Base-by-base conservation (phyloP, 2,797 vertebrate genomes). In the Rhadinocentrus ornatus region DNA sequence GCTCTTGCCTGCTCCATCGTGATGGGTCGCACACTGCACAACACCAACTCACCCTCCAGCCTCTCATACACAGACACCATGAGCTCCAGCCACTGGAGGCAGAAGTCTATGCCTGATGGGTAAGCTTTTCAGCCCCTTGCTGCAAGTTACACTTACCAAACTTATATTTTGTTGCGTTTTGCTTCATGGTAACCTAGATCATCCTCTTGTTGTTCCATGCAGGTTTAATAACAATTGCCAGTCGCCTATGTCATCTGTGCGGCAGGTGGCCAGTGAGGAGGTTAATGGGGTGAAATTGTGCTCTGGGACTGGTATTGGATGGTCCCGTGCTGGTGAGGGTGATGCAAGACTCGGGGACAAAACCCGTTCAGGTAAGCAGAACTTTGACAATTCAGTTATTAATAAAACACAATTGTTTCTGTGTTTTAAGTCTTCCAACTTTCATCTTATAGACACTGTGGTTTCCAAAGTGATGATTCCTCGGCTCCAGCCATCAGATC, bases 21-120 rank as follows among this genome's bases (percentile, higher is more conserved):
- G 69, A 95, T 98, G 89, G 96, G 96, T 4, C 94, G 96, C 80
- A 95, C 97, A 0, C 91, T 96, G 56, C 96, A 96, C 73, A 96
- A 95, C 79, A 95, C 96, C 3, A 97, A 95, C 88, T 96, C 96
- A 76, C 96, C 96, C 15, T 94, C 95, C 90, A 95, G 90, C 85
- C 84, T 96, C 13, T 94, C 96, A 29, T 97, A 96, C 70, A 94
- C 95, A 2, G 97, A 97, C 50, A 92, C 94, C 77, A 92, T 91
- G 78, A 91, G 90, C 74, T 94, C 96, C 85, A 93, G 90, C 1
- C 96, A 96, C 86, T 95, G 93, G 93, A 96, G 96, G 79, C 97
- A 98, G 81, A 98, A 97, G 87, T 96, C 97, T 55, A 94, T 95
- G 94, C 96, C 96, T 29, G 97, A 98, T 85, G 97, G 97, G 97